Percentiles rank a stretch among this genome's conserved stretches.
Evolutionary conservation across 35 echinoderm and acorn worm genomes (phyloP).

Genomic region (Amphiura filiformis): DNA sequence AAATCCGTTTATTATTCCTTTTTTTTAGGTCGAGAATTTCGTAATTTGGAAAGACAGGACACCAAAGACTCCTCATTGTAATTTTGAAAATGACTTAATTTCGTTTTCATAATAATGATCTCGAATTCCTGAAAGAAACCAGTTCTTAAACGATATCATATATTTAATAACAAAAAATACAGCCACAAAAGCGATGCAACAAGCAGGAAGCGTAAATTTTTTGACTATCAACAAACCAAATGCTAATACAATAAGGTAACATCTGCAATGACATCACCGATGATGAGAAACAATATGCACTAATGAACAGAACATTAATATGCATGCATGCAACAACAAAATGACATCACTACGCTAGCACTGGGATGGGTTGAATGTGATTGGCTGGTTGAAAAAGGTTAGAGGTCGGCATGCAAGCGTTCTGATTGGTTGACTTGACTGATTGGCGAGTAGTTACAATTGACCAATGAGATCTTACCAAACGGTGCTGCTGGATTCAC

Average conservation of each 20-base stretch:
- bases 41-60: no score
- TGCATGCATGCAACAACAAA: neutral
- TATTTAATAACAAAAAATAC: no score
- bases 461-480: conserved; percentile 34
- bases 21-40: no score
- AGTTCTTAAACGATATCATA: no score
- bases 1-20: no score
- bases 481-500: conserved; percentile 55
- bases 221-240: no score
- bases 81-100: neutral
- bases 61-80: neutral
- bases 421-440: neutral
- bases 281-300: neutral
- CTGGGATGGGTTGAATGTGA: neutral
- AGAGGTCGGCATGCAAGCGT: neutral
- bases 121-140: no score
- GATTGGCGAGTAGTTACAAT: neutral
- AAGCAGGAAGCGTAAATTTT: no score
- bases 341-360: neutral
- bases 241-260: no score
- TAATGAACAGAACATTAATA: neutral
- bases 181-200: no score
- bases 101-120: no score
- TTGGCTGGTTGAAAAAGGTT: neutral
- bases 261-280: no score